Evolutionary conservation across 2,888 invertebrate species (phyloP), one percentile per base, ranked within the genome.

Genomic region (Acleris literana): DNA sequence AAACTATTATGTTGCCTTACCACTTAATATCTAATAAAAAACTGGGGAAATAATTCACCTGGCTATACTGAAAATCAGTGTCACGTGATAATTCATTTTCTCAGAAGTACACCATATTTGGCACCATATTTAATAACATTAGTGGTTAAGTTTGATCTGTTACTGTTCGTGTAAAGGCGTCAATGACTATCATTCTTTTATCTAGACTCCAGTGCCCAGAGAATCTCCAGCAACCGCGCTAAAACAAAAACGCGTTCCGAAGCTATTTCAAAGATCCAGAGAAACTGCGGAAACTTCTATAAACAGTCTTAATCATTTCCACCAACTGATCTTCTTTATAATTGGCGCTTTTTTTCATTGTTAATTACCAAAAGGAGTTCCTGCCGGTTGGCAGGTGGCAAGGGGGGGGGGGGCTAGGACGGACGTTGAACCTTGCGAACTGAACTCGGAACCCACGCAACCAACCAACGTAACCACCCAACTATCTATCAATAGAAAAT

Each of bases 311-410:
- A 77, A 79, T 80, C 72, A 78, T 83, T 85, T 86, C 81, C 81
- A 79, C 73, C 77, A 75, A 79, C 76, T 76, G 75, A 76, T 79
- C 76, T 78, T 77, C 79, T 79, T 78, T 71, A 81, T 82, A 84
- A 85, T 85, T 83, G 80, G 74, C 76, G 63, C 72, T 43, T 71
- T 81, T 85, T 87, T 88, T 80, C 80, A 83, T 84, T 76, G 73
- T 78, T 87, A 88, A 89, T 91, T 88, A 86, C 86, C 88, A 85
- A 90, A 90, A 88, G 84, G 78, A 82, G 80, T 74, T 72, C 75
- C 77, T 77, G 76, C 74, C 75, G 72, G 77, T 78, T 74, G 76
- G 76, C 83, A 85, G 80, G 84, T 83, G 81, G 79, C 75, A 70
- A 71, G 52, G 69, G 71, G 72, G 72, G 78, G 55, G 82, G 81